A percentile compares a stretch with the other conserved stretches of the same genome.
Evolutionary conservation across 2,888 invertebrate genomes (phyloP).

Genomic region (Thymelicus sylvestris): DNA sequence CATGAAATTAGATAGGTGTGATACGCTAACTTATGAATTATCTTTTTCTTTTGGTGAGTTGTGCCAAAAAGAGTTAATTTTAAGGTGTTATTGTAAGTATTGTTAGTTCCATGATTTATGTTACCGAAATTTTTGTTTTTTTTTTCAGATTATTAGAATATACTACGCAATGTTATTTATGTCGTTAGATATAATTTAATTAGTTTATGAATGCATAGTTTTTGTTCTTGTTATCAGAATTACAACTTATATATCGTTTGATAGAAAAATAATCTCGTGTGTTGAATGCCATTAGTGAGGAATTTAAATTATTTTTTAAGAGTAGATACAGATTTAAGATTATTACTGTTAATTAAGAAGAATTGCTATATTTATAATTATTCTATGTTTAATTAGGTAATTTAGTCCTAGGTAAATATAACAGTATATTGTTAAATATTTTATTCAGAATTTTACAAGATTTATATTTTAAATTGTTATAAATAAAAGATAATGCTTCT

Average conservation of each 20-base stretch:
- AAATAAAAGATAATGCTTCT: constrained; percentile 76
- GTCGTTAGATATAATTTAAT: constrained; percentile 40
- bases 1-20: constrained; percentile 24
- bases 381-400: constrained; percentile 36
- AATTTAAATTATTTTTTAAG: constrained; percentile 45
- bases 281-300: constrained; percentile 74
- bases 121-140: constrained; percentile 50
- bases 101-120: constrained; percentile 49
- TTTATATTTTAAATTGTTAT: constrained; percentile 81
- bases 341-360: constrained; percentile 38
- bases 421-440: constrained; percentile 70
- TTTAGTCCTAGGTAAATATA: constrained; percentile 40
- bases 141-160: constrained; percentile 35
- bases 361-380: constrained; percentile 40
- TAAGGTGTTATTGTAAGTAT: constrained; percentile 53
- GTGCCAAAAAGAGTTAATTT: constrained; percentile 65
- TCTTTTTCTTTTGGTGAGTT: constrained; percentile 58
- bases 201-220: constrained; percentile 38
- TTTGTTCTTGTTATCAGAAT: constrained; percentile 48
- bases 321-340: constrained; percentile 42
- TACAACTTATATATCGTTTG: constrained; percentile 27
- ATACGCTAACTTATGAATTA: constrained; percentile 34
- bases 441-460: constrained; percentile 81
- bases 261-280: constrained; percentile 50
- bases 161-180: constrained; percentile 39